A percentile compares a stretch with the other conserved stretches of the same genome.
Evolutionary conservation across 2,113 vertebrate genomes (phyloP).

Genomic region (Neogale vison): DNA sequence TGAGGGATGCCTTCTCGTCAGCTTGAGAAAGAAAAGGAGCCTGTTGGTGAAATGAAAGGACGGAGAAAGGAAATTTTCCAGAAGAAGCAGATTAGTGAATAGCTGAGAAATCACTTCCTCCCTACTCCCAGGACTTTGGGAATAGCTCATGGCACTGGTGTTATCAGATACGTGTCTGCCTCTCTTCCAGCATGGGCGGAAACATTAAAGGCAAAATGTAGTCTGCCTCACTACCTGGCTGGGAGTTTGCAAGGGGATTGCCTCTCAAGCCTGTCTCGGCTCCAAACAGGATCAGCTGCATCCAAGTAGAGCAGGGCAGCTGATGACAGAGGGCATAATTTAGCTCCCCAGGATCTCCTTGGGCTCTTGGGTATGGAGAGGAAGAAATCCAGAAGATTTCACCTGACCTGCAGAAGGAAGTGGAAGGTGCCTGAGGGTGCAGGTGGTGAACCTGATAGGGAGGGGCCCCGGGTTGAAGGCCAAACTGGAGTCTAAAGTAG

Average conservation of each 20-base stretch:
- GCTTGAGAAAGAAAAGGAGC: neutral
- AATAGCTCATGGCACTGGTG: neutral
- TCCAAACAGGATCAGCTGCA: neutral
- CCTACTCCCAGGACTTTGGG: neutral
- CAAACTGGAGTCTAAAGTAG: neutral
- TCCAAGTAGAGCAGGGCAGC: neutral
- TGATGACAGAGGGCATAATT: neutral
- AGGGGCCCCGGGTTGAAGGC: neutral
- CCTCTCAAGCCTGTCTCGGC: neutral
- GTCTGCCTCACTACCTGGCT: neutral
- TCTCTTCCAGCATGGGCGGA: neutral
- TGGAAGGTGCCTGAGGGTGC: neutral
- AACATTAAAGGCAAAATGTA: neutral
- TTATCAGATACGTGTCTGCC: neutral
- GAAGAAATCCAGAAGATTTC: neutral
- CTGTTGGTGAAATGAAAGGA: neutral
- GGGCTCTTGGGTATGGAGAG: neutral
- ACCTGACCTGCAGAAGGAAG: neutral
- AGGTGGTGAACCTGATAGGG: neutral
- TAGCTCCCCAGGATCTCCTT: neutral
- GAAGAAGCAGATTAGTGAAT: neutral
- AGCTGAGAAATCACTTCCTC: neutral
- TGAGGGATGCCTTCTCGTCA: neutral
- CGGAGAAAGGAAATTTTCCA: neutral
- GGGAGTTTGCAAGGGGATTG: neutral